phyloP scores from a whole-genome alignment of 1,140 invertebrate genomes.

The Homalodisca vitripennis region DNA sequence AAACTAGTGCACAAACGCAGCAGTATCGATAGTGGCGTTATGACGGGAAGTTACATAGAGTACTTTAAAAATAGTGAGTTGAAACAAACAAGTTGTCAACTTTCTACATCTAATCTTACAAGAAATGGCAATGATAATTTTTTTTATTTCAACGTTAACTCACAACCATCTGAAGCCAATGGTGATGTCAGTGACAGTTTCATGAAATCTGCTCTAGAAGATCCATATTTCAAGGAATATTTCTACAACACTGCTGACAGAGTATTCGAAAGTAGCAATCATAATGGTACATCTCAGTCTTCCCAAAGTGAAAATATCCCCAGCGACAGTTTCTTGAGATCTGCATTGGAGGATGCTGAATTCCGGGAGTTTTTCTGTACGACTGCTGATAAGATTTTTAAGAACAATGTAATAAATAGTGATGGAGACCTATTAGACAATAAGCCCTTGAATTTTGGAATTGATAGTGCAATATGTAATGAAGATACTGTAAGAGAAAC shows the following conservation, averaged over 20 bases:
- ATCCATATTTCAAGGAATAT: background rate
- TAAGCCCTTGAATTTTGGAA: no score
- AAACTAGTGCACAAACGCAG: conserved; percentile 4
- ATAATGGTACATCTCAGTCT: background rate
- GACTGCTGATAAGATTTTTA: no score
- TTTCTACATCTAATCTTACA: background rate
- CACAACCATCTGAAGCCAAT: background rate
- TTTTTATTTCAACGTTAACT: background rate
- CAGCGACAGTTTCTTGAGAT: no score
- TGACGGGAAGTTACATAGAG: conserved; percentile 14
- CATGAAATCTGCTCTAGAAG: conserved; percentile 1
- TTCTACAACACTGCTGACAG: background rate
- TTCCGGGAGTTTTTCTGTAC: no score
- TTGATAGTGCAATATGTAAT: background rate
- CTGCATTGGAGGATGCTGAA: no score
- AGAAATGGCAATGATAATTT: background rate
- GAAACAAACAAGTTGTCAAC: background rate
- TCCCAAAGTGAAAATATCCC: background rate
- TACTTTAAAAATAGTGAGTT: background rate
- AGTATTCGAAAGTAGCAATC: conserved; percentile 1
- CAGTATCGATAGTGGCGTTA: conserved; percentile 19
- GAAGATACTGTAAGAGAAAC: background rate
- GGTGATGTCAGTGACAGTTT: conserved; percentile 1
- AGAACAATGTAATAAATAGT: no score
- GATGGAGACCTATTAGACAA: no score